These are phyloP conservation scores for Triplophysa dalaica DNA, from an alignment of 2,113 vertebrate genomes.

Conservation along the genomic window DNA sequence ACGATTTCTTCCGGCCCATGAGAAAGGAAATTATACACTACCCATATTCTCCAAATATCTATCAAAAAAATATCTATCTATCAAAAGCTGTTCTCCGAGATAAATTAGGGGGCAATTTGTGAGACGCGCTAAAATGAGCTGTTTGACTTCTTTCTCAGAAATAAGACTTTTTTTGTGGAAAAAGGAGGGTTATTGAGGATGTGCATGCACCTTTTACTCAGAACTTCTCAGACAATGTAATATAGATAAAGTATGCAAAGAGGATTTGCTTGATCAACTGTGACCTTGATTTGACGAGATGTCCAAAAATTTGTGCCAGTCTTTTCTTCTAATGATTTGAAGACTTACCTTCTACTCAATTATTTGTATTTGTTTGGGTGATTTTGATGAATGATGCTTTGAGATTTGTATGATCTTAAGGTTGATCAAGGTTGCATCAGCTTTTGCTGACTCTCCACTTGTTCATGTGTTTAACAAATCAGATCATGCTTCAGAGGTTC, in stretches of 20 bases:
- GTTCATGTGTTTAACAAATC: slow-evolving; percentile 34
- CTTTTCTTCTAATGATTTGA: background rate
- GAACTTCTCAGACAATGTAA: background rate
- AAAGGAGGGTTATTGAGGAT: background rate
- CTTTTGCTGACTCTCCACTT: background rate
- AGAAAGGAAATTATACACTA: slow-evolving; percentile 78
- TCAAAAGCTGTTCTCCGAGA: slow-evolving; percentile 74
- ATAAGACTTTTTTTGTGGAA: background rate
- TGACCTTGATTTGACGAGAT: background rate
- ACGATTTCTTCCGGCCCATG: background rate
- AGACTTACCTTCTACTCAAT: background rate
- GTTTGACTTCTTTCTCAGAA: background rate
- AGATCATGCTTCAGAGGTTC: slow-evolving; percentile 97
- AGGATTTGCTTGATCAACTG: background rate
- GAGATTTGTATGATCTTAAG: background rate
- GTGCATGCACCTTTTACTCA: background rate
- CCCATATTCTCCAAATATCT: slow-evolving; percentile 71
- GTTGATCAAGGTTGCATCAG: background rate
- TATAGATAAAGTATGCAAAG: background rate
- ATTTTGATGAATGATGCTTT: background rate
- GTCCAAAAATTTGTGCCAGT: background rate
- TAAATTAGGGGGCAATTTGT: slow-evolving; percentile 63
- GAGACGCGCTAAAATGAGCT: background rate
- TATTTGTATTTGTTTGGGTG: background rate
- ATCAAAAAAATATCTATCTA: slow-evolving; percentile 67